phyloP scores from a whole-genome alignment of 2,113 vertebrate genomes.

The Paramisgurnus dabryanus region DNA sequence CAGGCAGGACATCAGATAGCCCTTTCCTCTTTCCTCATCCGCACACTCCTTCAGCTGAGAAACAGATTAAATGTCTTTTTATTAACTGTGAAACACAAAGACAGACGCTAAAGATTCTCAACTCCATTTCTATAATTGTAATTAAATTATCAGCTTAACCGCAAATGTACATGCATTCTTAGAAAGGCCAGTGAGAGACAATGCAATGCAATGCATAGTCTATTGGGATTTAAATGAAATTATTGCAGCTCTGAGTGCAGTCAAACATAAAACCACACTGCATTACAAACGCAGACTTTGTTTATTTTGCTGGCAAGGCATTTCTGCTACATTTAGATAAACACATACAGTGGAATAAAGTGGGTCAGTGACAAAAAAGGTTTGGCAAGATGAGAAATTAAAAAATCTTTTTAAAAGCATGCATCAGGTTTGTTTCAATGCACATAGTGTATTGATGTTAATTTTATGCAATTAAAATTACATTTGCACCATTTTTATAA shows the following conservation, averaged over 20 bases:
- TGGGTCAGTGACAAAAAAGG: too few species aligned
- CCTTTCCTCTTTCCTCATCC: conserved; percentile 83
- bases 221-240: conserved; percentile 3
- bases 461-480: too few species aligned
- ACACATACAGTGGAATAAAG: background rate
- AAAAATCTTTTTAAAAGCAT: too few species aligned
- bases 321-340: background rate
- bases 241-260: background rate
- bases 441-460: too few species aligned
- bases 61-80: conserved; percentile 16
- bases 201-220: background rate
- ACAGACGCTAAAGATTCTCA: background rate
- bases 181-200: background rate
- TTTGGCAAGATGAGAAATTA: too few species aligned
- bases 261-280: background rate
- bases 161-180: background rate
- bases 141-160: conserved; percentile 20
- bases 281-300: conserved; percentile 5
- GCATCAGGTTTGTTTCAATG: too few species aligned
- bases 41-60: conserved; percentile 86
- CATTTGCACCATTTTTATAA: too few species aligned
- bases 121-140: background rate
- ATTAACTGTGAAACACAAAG: background rate
- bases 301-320: background rate
- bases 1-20: conserved; percentile 86